A percentile compares a stretch with the other conserved stretches of the same genome.
Conservation (phyloP, 2,113 vertebrate genomes). For the Anser brachyrhynchus region DNA sequence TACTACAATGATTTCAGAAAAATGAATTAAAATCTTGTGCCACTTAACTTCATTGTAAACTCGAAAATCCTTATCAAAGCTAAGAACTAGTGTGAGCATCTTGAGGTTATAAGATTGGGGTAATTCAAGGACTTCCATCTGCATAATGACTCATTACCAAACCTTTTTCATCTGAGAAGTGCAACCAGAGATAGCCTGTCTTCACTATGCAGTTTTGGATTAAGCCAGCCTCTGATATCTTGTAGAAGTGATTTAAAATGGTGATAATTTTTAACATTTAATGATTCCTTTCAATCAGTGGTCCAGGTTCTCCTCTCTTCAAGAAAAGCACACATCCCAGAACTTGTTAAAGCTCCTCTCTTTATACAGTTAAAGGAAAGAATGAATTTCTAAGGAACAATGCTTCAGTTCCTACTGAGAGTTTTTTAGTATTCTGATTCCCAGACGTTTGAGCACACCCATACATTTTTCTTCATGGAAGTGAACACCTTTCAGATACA, state of each 20-base stretch:
- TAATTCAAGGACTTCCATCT: neutral
- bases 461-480: slow-evolving; percentile 14
- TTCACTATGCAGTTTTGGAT: neutral
- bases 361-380: neutral
- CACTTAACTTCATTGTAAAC: neutral
- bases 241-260: neutral
- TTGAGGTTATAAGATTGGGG: neutral
- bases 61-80: neutral
- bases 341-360: neutral
- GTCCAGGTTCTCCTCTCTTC: neutral
- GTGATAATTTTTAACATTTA: neutral
- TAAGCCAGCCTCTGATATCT: neutral
- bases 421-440: neutral
- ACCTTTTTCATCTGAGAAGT: neutral
- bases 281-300: neutral
- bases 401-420: neutral
- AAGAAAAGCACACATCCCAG: neutral
- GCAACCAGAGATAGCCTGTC: neutral
- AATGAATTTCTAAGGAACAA: neutral
- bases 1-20: neutral
- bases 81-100: neutral
- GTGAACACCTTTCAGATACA: neutral
- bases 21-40: too few relatives aligned
- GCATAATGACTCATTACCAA: neutral
- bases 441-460: neutral